These are phyloP conservation scores for Thymallus thymallus DNA, from an alignment of 2,113 vertebrate species.

Conservation along the genomic window DNA sequence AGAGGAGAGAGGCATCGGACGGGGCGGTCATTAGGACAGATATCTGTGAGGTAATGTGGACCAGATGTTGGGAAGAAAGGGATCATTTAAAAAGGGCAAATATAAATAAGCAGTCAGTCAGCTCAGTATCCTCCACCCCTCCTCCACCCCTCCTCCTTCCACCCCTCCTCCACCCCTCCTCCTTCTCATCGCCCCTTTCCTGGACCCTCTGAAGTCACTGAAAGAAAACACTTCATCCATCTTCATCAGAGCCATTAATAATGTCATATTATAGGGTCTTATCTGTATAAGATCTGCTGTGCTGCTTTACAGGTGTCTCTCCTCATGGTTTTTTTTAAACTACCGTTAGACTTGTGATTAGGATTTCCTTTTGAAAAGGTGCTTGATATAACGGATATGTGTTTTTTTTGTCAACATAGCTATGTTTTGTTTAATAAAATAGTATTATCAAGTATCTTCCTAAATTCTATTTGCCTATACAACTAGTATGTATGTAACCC, in stretches of 20 bases:
- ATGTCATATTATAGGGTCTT: constrained; percentile 55
- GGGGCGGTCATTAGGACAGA: constrained; percentile 71
- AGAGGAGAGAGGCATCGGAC: constrained; percentile 42
- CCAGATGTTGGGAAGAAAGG: constrained; percentile 78
- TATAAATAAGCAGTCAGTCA: constrained; percentile 76
- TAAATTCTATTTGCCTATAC: too few relatives aligned
- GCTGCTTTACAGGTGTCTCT: neutral
- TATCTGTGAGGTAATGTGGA: constrained; percentile 76
- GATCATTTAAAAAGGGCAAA: constrained; percentile 78
- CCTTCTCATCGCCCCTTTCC: constrained; percentile 26
- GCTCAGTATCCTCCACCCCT: constrained; percentile 12
- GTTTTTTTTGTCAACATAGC: too few relatives aligned
- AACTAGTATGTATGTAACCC: too few relatives aligned
- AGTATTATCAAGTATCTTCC: too few relatives aligned
- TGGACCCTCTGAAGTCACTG: constrained; percentile 69
- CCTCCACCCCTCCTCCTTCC: too few relatives aligned
- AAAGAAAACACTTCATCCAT: constrained; percentile 80
- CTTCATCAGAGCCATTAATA: constrained; percentile 69
- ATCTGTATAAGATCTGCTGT: constrained; percentile 36
- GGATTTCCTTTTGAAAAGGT: too few relatives aligned
- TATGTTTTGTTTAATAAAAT: too few relatives aligned
- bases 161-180: neutral
- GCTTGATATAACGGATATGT: too few relatives aligned
- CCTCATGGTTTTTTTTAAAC: neutral
- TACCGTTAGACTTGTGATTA: neutral